Percentiles rank a stretch among this genome's conserved stretches.
phyloP scores from a whole-genome alignment of 2,888 invertebrate genomes.

The Chouioia cunea region DNA sequence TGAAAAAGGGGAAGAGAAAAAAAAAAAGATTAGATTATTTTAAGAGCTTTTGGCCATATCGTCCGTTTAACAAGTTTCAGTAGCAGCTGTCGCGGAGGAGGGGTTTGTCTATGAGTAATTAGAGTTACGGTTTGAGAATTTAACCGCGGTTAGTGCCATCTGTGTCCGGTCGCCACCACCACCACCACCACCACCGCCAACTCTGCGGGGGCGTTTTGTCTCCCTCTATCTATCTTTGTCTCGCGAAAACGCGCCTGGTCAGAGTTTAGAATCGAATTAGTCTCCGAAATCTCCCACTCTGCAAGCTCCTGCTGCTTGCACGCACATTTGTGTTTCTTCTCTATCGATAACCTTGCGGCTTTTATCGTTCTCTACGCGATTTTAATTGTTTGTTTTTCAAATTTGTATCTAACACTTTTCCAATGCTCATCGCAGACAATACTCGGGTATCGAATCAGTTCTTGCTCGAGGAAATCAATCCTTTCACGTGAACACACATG shows the following conservation, averaged over 20 bases:
- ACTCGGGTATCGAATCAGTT: no score
- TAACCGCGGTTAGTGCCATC: slow-evolving; percentile 68
- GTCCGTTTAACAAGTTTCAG: slow-evolving; percentile 65
- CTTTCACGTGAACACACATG: no score
- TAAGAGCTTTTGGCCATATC: not conserved
- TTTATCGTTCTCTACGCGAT: no score
- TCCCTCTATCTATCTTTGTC: slow-evolving; percentile 32
- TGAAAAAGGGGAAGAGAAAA: slow-evolving; percentile 49
- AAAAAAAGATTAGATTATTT: not conserved
- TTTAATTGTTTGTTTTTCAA: no score
- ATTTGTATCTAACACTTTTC: no score
- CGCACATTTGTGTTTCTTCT: not conserved
- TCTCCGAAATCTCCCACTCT: slow-evolving; percentile 61
- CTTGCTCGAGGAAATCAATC: no score
- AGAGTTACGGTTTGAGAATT: slow-evolving; percentile 69
- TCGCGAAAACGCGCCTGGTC: slow-evolving; percentile 58
- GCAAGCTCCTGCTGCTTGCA: not conserved
- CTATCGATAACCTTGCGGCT: no score
- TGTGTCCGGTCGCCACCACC: slow-evolving; percentile 67
- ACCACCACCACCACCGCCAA: slow-evolving; percentile 36
- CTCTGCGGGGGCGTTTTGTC: slow-evolving; percentile 43
- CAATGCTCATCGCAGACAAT: no score
- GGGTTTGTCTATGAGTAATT: slow-evolving; percentile 68
- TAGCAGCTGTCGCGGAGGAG: slow-evolving; percentile 64
- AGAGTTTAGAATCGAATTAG: slow-evolving; percentile 70